Conservation (phyloP, 2,888 invertebrate species). For the Sesia apiformis region DNA sequence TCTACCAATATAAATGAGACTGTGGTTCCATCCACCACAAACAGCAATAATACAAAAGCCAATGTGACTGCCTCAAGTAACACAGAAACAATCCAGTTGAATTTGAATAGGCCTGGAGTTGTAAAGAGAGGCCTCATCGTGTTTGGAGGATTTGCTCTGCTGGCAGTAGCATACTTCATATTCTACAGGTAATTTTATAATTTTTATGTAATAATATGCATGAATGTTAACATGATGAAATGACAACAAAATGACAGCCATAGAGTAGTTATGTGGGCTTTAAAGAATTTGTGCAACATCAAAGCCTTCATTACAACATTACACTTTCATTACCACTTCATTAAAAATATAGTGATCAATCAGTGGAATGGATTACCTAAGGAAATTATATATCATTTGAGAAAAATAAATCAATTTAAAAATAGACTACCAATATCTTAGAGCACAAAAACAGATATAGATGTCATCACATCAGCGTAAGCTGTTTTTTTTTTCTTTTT, state of each 20-base stretch:
- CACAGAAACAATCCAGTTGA: conserved; percentile 18
- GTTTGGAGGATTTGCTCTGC: conserved; percentile 59
- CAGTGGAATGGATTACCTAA: too few relatives aligned
- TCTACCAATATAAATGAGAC: background rate
- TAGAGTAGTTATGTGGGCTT: too few relatives aligned
- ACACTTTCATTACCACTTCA: background rate
- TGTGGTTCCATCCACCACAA: background rate
- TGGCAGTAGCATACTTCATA: conserved; percentile 59
- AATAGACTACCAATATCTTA: too few relatives aligned
- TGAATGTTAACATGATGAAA: too few relatives aligned
- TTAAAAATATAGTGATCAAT: too few relatives aligned
- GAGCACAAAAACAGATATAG: too few relatives aligned
- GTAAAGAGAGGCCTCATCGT: conserved; percentile 60
- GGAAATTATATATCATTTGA: too few relatives aligned
- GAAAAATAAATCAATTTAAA: too few relatives aligned
- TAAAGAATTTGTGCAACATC: background rate
- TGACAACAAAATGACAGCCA: too few relatives aligned
- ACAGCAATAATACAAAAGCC: background rate
- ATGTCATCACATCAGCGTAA: too few relatives aligned
- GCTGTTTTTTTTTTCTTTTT: too few relatives aligned
- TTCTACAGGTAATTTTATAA: conserved; percentile 51
- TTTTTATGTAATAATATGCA: background rate
- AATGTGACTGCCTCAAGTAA: background rate
- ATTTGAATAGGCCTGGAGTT: conserved; percentile 53
- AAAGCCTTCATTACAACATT: too few relatives aligned